Base-by-base conservation (phyloP, 2,888 invertebrate genomes). In the Noctua janthe region DNA sequence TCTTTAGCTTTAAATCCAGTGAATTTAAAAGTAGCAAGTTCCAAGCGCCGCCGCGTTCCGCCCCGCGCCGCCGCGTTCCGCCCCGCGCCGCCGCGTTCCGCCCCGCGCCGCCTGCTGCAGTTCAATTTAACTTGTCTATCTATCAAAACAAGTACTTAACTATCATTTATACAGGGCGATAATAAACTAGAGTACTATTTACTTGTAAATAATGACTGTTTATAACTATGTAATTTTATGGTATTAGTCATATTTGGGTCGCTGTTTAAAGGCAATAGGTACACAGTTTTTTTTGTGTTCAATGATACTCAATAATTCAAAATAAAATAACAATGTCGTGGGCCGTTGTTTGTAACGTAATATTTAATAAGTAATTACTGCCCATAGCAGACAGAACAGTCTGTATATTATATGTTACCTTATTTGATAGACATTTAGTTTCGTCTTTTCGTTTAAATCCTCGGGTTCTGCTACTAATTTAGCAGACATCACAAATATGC, bases 111-210 rank as follows among this genome's bases (percentile, higher is more conserved):
- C 64, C 10, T 23, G 43, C 13, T 2, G 17, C 35, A 4, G 7
- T 69, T 76, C 29, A 83, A 64, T 83, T 56, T 43, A 54, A 70
- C n/a, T 70, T 64, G 39, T 82, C 17, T 17, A 23, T 76, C 70
- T 77, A 23, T 54, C 10, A 47, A 29, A 35, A 49, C 11, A 20
- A 43, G 17, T 35, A 29, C 2, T 56, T 51, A 51, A 10, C 35
- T 49, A n/a, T 54, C 6, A 1, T 4, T 0, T 69, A 56, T 35
- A 74, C 56, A 67, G 75, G n/a, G 0, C 43, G 56, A n/a, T 39
- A 49, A 17, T 35, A 17, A 39, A 29, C n/a, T 15, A 17, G 6
- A 23, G 4, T 51, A 11, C 4, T 76, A 15, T 49, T 15, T 35
- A 43, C 35, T 49, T 23, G 6, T 35, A 17, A 39, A 72, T 10